A percentile compares a stretch with the other conserved stretches of the same genome.
Evolutionary conservation across 2,797 vertebrate genomes (phyloP).

Genomic region (Miichthys miiuy): DNA sequence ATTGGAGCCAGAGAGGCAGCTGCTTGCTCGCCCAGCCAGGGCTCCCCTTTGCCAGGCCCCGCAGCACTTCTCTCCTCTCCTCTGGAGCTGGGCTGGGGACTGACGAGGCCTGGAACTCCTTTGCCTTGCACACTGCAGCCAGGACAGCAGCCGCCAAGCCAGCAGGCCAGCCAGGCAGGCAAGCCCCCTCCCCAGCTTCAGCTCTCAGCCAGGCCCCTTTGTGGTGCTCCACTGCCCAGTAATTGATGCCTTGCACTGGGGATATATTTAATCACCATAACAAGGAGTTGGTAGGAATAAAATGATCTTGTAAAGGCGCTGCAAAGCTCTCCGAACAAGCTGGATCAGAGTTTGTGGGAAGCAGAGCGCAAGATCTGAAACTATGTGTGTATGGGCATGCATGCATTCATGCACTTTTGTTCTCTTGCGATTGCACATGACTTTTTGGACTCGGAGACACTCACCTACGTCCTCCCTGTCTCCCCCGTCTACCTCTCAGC

Average conservation of each 20-base stretch:
- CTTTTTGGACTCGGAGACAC: slow-evolving; percentile 46
- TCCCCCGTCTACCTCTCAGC: slow-evolving; percentile 48
- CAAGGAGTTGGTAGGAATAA: slow-evolving; percentile 84
- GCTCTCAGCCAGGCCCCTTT: slow-evolving; percentile 75
- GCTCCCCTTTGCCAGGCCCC: slow-evolving; percentile 79
- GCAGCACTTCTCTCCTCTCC: slow-evolving; percentile 77
- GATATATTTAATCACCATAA: slow-evolving; percentile 89
- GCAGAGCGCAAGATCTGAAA: slow-evolving; percentile 59
- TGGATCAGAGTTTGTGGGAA: slow-evolving; percentile 74
- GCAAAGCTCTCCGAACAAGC: slow-evolving; percentile 73
- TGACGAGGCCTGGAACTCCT: slow-evolving; percentile 77
- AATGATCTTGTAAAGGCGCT: slow-evolving; percentile 85
- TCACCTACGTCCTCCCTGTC: slow-evolving; percentile 53
- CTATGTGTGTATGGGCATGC: slow-evolving; percentile 39
- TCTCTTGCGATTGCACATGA: background rate
- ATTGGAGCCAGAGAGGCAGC: slow-evolving; percentile 78
- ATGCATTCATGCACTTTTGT: slow-evolving; percentile 24
- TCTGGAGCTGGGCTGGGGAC: slow-evolving; percentile 66
- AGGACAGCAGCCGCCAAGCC: slow-evolving; percentile 74
- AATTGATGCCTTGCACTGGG: slow-evolving; percentile 87
- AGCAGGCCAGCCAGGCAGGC: slow-evolving; percentile 56
- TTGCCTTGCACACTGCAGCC: slow-evolving; percentile 69
- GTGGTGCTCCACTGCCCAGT: slow-evolving; percentile 84
- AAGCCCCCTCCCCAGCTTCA: slow-evolving; percentile 67
- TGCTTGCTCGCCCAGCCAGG: slow-evolving; percentile 76